These are phyloP conservation scores for Lordiphosa clarofinis DNA, from an alignment of 1,140 invertebrate species.

Conservation along the genomic window DNA sequence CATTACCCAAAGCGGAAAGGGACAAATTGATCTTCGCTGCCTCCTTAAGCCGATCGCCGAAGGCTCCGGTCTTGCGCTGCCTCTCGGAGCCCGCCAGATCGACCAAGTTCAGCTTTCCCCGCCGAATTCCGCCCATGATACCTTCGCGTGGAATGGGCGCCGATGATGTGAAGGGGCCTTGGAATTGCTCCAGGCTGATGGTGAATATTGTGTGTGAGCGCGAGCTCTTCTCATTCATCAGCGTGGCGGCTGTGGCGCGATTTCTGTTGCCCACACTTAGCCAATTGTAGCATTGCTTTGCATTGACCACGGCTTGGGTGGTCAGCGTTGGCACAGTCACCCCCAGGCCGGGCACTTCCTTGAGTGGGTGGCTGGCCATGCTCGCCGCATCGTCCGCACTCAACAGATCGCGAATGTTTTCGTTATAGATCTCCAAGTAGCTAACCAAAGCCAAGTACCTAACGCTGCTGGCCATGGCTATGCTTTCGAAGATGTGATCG, in stretches of 20 bases:
- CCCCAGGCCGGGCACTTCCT: constrained; percentile 89
- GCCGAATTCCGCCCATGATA: constrained; percentile 80
- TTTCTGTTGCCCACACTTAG: constrained; percentile 89
- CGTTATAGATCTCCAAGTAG: constrained; percentile 97
- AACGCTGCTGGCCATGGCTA: constrained; percentile 88
- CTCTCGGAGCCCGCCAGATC: constrained; percentile 92
- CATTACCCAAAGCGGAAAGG: constrained; percentile 94
- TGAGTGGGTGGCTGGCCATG: constrained; percentile 81
- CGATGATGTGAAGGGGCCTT: constrained; percentile 52
- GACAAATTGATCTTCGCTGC: constrained; percentile 98
- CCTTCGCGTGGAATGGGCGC: constrained; percentile 1
- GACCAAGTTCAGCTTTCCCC: constrained; percentile 93
- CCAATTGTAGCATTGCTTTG: constrained; percentile 88
- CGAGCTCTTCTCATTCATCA: constrained; percentile 96
- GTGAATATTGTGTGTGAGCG: constrained; percentile 96
- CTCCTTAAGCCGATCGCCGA: constrained; percentile 93
- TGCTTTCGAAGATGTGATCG: constrained; percentile 96
- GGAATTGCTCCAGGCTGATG: constrained; percentile 90
- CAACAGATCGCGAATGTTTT: constrained; percentile 90
- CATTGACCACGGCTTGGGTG: constrained; percentile 80
- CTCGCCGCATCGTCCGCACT: constrained; percentile 37
- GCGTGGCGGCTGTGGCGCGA: constrained; percentile 90
- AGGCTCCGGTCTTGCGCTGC: constrained; percentile 93
- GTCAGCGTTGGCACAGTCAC: constrained; percentile 87
- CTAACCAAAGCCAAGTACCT: constrained; percentile 94